Evolutionary conservation across 1,140 invertebrate genomes (phyloP).

Genomic region (Drosophila pallidifrons): DNA sequence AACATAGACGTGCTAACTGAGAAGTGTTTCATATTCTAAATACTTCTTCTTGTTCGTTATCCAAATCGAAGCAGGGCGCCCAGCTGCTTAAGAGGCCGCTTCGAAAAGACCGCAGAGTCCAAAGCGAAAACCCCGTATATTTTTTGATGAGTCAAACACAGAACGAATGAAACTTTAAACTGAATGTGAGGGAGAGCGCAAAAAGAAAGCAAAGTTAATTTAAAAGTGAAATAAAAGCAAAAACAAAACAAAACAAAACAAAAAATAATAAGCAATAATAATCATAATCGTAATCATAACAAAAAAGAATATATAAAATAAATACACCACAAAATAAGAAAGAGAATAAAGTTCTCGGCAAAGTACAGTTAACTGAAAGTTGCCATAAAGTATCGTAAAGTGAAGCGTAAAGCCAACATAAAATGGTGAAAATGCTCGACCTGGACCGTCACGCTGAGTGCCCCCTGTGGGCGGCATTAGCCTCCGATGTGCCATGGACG

Average conservation of each 20-base stretch:
- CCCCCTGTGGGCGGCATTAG: slow-evolving; percentile 86
- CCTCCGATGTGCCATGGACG: slow-evolving; percentile 89
- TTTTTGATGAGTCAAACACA: slow-evolving; percentile 62
- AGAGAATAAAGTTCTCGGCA: slow-evolving; percentile 16
- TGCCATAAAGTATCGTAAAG: slow-evolving; percentile 32
- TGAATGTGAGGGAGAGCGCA: not conserved
- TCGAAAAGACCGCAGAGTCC: slow-evolving; percentile 1
- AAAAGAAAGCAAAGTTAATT: slow-evolving; percentile 55
- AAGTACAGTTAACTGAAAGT: slow-evolving; percentile 39
- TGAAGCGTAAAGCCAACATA: slow-evolving; percentile 42
- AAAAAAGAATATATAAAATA: slow-evolving; percentile 1
- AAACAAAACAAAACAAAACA: no score
- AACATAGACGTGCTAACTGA: slow-evolving; percentile 59
- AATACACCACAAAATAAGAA: not conserved
- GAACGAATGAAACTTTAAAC: slow-evolving; percentile 18
- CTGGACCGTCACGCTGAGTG: slow-evolving; percentile 87
- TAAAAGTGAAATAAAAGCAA: slow-evolving; percentile 38
- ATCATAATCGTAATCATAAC: slow-evolving; percentile 16
- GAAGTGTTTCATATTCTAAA: slow-evolving; percentile 58
- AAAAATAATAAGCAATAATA: slow-evolving; percentile 37
- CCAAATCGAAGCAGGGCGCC: slow-evolving; percentile 30
- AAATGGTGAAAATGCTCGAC: slow-evolving; percentile 87
- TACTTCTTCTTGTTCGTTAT: not conserved
- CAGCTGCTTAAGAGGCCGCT: slow-evolving; percentile 40
- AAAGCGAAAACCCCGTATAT: slow-evolving; percentile 37